A percentile compares a stretch with the other conserved stretches of the same genome.
These are phyloP conservation scores for Syrrhaptes paradoxus DNA, from an alignment of 2,113 vertebrate species.

Conservation along the genomic window DNA sequence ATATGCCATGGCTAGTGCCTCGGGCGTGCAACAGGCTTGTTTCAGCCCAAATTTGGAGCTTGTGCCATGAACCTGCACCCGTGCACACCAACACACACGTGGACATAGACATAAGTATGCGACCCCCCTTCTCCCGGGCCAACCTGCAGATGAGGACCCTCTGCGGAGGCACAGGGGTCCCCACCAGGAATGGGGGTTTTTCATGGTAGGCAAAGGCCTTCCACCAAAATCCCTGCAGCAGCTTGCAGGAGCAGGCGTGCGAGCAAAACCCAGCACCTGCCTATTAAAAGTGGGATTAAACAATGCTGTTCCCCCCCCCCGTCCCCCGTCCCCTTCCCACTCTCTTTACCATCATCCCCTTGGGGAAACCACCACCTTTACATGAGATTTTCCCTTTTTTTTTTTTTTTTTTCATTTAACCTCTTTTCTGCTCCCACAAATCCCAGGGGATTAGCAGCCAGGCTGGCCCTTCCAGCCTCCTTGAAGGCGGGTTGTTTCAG, in stretches of 20 bases:
- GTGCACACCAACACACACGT: rapidly evolving
- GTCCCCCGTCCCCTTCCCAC: not conserved
- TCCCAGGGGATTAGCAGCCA: slow-evolving; percentile 72
- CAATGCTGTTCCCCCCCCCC: not conserved
- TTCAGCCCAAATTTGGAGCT: not conserved
- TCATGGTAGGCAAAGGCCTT: slow-evolving; percentile 10
- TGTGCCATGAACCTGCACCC: rapidly evolving
- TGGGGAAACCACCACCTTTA: slow-evolving; percentile 61
- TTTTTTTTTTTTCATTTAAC: slow-evolving; percentile 25
- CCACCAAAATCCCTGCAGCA: not conserved
- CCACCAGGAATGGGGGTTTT: not conserved
- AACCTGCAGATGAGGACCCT: not conserved
- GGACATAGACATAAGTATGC: not conserved
- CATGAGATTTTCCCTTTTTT: slow-evolving; percentile 43
- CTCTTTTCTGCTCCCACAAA: slow-evolving; percentile 64
- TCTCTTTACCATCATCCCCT: slow-evolving; percentile 39
- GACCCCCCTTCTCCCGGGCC: rapidly evolving
- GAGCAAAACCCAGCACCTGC: slow-evolving; percentile 66
- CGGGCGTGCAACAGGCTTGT: rapidly evolving
- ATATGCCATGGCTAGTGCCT: rapidly evolving
- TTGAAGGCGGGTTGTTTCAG: slow-evolving; percentile 53
- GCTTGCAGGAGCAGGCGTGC: slow-evolving; percentile 1
- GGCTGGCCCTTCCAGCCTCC: slow-evolving; percentile 46
- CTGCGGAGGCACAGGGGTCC: not conserved
- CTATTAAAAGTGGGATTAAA: slow-evolving; percentile 66